Evolutionary conservation across 2,888 invertebrate genomes (phyloP).

Genomic region (Euplagia quadripunctaria): DNA sequence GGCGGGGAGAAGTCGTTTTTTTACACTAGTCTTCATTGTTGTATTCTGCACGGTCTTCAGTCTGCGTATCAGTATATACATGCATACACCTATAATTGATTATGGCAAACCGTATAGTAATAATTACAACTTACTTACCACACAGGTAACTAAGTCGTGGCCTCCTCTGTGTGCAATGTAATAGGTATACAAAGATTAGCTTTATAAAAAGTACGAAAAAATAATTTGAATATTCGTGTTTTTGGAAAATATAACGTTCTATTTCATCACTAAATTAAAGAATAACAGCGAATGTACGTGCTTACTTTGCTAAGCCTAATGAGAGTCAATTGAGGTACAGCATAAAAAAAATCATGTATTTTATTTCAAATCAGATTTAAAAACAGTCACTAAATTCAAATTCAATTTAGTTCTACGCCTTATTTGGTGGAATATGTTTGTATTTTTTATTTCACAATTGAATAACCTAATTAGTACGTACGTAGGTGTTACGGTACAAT

Average conservation of each 20-base stretch:
- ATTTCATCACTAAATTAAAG: neutral
- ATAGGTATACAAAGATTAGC: neutral
- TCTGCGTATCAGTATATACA: too few species aligned
- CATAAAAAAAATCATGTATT: neutral
- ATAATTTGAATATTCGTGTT: neutral
- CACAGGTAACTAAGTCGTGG: too few species aligned
- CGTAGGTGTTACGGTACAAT: neutral
- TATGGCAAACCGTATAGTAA: too few species aligned
- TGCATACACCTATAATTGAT: too few species aligned
- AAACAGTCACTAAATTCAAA: neutral
- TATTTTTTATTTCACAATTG: neutral
- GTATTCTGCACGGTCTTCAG: too few species aligned
- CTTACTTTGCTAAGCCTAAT: slow-evolving; percentile 13
- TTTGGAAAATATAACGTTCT: neutral
- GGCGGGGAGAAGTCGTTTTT: too few species aligned
- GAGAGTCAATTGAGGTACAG: neutral
- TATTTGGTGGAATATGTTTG: neutral
- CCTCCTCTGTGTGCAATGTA: too few species aligned
- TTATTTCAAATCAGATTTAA: neutral
- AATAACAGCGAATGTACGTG: slow-evolving; percentile 28
- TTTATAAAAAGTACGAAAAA: neutral
- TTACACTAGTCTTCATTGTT: too few species aligned
- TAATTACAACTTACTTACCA: too few species aligned
- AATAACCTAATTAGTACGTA: neutral
- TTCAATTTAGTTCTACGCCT: neutral